Evolutionary conservation across 1,140 invertebrate species (phyloP).

Genomic region (Panulirus ornatus): DNA sequence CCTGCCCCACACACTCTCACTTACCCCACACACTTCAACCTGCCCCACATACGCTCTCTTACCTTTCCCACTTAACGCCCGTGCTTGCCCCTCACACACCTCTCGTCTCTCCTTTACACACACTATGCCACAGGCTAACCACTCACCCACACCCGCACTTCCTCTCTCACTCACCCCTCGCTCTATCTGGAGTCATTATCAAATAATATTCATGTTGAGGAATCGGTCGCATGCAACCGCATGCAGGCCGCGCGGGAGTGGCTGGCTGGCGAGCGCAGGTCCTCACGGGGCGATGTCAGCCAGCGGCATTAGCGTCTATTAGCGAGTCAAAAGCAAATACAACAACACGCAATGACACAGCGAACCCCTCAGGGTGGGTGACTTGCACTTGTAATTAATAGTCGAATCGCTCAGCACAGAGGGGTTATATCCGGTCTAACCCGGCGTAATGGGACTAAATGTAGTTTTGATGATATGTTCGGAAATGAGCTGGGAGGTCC

Average conservation of each 20-base stretch:
- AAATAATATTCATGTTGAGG: neutral
- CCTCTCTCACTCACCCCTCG: neutral
- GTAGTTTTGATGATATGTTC: neutral
- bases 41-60: too few relatives aligned
- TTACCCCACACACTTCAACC: neutral
- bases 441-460: neutral
- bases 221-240: neutral
- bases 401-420: neutral
- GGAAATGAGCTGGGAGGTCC: neutral
- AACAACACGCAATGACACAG: neutral
- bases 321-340: neutral
- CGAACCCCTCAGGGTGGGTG: neutral
- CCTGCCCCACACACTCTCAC: neutral
- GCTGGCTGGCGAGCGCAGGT: neutral
- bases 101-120: neutral
- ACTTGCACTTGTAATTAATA: neutral
- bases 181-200: neutral
- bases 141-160: neutral
- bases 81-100: neutral
- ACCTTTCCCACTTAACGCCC: too few relatives aligned
- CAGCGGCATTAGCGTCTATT: neutral
- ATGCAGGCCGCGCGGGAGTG: neutral
- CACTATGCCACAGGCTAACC: neutral
- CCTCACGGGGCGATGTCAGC: too few relatives aligned
- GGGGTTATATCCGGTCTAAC: neutral